Evolutionary conservation across 1,140 invertebrate species (phyloP).

Genomic region (Palaemon carinicauda): DNA sequence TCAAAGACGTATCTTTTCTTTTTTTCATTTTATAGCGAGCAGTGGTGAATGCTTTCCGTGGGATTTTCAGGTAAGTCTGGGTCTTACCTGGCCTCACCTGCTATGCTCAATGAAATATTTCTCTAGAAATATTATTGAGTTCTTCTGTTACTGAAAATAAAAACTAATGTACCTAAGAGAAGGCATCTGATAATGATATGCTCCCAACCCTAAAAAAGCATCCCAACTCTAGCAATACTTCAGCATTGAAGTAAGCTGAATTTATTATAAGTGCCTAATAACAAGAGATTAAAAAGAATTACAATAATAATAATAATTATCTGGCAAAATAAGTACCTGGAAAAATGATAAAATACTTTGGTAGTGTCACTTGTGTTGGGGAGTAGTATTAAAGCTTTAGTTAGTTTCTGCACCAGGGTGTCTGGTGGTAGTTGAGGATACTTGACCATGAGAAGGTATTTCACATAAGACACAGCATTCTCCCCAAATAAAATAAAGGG

Average conservation of each 20-base stretch:
- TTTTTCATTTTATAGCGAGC: no score
- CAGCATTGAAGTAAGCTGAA: conserved; percentile 56
- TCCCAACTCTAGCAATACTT: conserved; percentile 57
- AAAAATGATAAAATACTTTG: conserved; percentile 55
- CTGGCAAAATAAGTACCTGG: conserved; percentile 57
- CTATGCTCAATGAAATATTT: conserved; percentile 54
- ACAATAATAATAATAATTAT: not conserved
- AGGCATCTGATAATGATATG: conserved; percentile 48
- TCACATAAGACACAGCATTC: conserved; percentile 30
- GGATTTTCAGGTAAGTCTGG: conserved; percentile 44
- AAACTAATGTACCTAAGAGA: conserved; percentile 52
- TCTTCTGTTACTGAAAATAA: conserved; percentile 31
- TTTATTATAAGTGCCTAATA: conserved; percentile 52
- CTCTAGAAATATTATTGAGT: conserved; percentile 48
- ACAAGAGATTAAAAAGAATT: conserved; percentile 47
- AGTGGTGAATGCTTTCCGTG: conserved; percentile 46
- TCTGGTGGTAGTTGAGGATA: conserved; percentile 34
- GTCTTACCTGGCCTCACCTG: conserved; percentile 53
- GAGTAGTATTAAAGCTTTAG: conserved; percentile 45
- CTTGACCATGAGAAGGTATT: conserved; percentile 38
- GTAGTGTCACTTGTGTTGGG: conserved; percentile 54
- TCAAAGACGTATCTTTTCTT: conserved; percentile 42
- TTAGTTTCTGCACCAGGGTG: conserved; percentile 45
- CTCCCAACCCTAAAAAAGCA: conserved; percentile 53
- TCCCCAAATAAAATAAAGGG: not conserved